Evolutionary conservation across 1,140 invertebrate genomes (phyloP).

Genomic region (Dreissena rostriformis): DNA sequence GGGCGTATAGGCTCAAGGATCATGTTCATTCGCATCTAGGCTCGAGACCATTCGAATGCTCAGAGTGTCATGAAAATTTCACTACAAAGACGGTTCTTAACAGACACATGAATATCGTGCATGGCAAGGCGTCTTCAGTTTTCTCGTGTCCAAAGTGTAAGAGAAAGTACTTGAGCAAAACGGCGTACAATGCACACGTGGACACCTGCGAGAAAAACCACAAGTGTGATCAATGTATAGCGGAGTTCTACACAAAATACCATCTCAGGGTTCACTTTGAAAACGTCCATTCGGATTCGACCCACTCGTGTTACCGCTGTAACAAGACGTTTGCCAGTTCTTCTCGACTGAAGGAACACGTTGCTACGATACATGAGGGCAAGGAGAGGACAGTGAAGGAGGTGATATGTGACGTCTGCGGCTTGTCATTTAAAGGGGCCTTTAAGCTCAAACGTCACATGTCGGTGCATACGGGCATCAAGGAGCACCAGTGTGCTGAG

Average conservation of each 20-base stretch:
- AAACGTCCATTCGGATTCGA: not conserved
- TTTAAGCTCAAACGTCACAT: conserved; percentile 3
- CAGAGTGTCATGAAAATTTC: not conserved
- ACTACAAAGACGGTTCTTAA: conserved; percentile 7
- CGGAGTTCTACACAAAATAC: conserved; percentile 24
- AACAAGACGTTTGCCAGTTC: not conserved
- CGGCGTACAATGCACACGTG: conserved; percentile 17
- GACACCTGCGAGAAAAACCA: conserved; percentile 26
- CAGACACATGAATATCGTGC: conserved; percentile 7
- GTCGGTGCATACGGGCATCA: not conserved
- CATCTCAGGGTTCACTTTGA: conserved; percentile 26
- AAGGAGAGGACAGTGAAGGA: not conserved
- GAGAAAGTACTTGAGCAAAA: conserved; percentile 22
- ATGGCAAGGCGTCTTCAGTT: not conserved
- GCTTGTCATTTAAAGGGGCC: not conserved
- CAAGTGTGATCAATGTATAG: conserved; percentile 27
- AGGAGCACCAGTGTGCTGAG: not conserved
- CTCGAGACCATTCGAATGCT: conserved; percentile 21
- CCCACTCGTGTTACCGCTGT: conserved; percentile 5
- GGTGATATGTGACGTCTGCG: not conserved
- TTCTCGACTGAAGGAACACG: not conserved
- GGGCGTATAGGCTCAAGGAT: conserved; percentile 13
- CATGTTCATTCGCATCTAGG: conserved; percentile 37
- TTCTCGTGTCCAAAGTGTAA: conserved; percentile 13
- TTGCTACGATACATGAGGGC: not conserved